phyloP scores from a whole-genome alignment of 2,797 vertebrate species.

The Molossus molossus region DNA sequence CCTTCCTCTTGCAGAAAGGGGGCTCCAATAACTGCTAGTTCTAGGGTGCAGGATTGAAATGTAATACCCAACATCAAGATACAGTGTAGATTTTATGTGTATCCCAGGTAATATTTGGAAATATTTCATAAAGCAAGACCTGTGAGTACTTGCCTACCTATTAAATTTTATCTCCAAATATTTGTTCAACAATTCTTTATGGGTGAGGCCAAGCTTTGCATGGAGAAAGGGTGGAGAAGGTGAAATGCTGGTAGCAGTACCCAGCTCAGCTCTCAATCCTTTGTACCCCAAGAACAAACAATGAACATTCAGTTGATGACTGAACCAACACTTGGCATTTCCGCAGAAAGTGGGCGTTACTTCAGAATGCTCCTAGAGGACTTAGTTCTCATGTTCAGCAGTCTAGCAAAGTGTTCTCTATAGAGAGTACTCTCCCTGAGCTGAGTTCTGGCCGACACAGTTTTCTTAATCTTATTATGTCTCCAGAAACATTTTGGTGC shows the following conservation, averaged over 20 bases:
- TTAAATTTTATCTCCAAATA: constrained; percentile 13
- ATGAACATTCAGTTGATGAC: not conserved
- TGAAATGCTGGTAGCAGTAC: not conserved
- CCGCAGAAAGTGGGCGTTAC: not conserved
- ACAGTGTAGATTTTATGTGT: not conserved
- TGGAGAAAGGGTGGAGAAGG: not conserved
- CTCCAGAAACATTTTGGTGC: not conserved
- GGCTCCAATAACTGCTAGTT: not conserved
- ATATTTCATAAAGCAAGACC: not conserved
- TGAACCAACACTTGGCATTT: not conserved
- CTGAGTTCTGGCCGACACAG: not conserved
- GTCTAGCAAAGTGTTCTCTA: not conserved
- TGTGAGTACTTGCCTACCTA: not conserved
- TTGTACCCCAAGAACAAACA: not conserved
- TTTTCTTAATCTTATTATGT: not conserved
- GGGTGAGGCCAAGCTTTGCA: not conserved
- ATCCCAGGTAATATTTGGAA: not conserved
- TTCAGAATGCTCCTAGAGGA: not conserved
- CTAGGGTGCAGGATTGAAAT: not conserved
- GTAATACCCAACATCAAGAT: not conserved
- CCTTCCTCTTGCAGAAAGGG: not conserved
- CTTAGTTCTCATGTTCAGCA: not conserved
- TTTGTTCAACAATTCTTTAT: not conserved
- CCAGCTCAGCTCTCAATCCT: not conserved
- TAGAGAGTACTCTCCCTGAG: not conserved